phyloP scores from a whole-genome alignment of 1,140 invertebrate genomes.

The Agrypnia vestita region DNA sequence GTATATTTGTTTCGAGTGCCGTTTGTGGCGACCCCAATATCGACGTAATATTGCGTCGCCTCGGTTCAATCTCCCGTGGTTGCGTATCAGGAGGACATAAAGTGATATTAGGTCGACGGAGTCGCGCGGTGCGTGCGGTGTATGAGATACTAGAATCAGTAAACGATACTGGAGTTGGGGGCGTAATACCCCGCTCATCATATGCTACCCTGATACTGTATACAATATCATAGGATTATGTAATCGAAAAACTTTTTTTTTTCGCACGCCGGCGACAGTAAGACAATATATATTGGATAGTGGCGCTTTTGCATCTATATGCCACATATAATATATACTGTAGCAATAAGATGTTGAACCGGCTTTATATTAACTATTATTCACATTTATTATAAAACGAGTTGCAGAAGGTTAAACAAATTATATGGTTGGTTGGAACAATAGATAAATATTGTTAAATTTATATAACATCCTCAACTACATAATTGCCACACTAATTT shows the following conservation, averaged over 20 bases:
- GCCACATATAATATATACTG: too few species aligned
- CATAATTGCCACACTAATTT: too few species aligned
- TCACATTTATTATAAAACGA: too few species aligned
- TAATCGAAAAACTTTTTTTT: conserved; percentile 28
- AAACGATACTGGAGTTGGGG: neutral
- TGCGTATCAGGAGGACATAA: conserved; percentile 49
- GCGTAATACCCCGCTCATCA: conserved; percentile 24
- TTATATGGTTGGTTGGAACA: too few species aligned
- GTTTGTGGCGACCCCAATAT: conserved; percentile 37
- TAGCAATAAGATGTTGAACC: too few species aligned
- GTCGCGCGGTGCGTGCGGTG: conserved; percentile 14
- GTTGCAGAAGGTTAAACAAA: too few species aligned
- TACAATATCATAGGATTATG: conserved; percentile 16
- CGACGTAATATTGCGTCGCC: conserved; percentile 35
- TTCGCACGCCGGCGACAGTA: neutral
- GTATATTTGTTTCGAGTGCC: conserved; percentile 41
- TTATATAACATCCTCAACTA: too few species aligned
- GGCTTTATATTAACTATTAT: too few species aligned
- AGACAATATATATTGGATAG: too few species aligned
- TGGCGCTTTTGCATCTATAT: too few species aligned
- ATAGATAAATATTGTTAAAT: too few species aligned
- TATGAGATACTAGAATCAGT: conserved; percentile 8
- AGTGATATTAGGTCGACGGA: conserved; percentile 45
- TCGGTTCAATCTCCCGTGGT: conserved; percentile 53
- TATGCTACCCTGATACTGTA: conserved; percentile 30